Evolutionary conservation across 2,113 vertebrate genomes (phyloP).

Genomic region (Muntiacus muntjak): DNA sequence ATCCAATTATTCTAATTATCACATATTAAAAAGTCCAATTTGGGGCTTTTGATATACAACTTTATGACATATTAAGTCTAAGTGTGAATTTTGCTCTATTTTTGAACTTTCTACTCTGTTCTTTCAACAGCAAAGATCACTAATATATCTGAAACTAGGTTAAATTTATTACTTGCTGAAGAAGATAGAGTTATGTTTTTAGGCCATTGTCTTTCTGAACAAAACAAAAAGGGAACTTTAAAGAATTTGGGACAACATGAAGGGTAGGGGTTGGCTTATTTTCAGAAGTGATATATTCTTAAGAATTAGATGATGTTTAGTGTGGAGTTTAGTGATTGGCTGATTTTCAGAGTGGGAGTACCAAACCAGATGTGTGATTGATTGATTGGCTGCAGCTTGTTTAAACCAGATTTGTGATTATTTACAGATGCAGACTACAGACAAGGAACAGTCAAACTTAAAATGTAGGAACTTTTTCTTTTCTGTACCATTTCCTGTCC

Average conservation of each 20-base stretch:
- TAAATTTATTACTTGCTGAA: neutral
- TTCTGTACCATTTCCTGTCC: neutral
- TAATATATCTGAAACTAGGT: neutral
- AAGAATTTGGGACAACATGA: neutral
- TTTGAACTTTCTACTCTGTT: neutral
- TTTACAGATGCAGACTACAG: neutral
- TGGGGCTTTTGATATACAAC: neutral
- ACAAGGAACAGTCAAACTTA: neutral
- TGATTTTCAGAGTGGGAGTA: neutral
- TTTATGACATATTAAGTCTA: neutral
- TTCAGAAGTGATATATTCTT: neutral
- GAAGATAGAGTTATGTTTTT: neutral
- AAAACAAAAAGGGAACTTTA: neutral
- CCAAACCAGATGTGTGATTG: neutral
- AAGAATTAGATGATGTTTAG: neutral
- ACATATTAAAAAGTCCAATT: neutral
- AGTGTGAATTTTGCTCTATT: neutral
- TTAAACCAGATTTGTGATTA: neutral
- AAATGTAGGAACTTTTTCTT: neutral
- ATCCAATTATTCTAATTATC: neutral
- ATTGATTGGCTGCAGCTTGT: neutral
- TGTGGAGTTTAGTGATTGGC: neutral
- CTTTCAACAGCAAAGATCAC: neutral
- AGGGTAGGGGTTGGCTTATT: neutral
- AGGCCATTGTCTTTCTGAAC: neutral